Percentiles rank a stretch among this genome's conserved stretches.
phyloP scores from a whole-genome alignment of 2,113 vertebrate species.

The Chaetops frenatus region DNA sequence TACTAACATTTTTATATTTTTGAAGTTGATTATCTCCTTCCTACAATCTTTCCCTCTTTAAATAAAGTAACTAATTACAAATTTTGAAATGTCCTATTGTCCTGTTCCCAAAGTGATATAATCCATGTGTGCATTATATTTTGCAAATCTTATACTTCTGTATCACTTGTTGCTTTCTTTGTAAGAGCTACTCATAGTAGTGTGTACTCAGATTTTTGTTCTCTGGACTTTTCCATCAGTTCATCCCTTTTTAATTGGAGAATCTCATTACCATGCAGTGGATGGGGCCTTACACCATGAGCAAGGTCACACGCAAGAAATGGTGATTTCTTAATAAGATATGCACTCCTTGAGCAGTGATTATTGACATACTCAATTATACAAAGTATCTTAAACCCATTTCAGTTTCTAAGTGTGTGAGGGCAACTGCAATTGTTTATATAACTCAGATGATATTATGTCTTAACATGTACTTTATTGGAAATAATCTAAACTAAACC shows the following conservation, averaged over 20 bases:
- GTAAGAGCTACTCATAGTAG: neutral
- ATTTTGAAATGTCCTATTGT: neutral
- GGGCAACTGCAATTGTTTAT: neutral
- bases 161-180: neutral
- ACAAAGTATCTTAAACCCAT: neutral
- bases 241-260: neutral
- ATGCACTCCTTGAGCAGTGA: neutral
- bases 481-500: neutral
- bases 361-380: neutral
- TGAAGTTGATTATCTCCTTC: neutral
- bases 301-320: neutral
- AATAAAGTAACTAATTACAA: neutral
- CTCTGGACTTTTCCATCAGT: neutral
- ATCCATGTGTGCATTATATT: neutral
- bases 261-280: neutral
- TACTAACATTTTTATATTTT: neutral
- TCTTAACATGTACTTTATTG: neutral
- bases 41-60: neutral
- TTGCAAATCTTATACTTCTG: neutral
- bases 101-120: neutral
- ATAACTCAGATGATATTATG: neutral
- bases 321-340: neutral
- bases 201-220: neutral
- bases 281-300: neutral
- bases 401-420: neutral